Evolutionary conservation across 2,888 invertebrate species (phyloP), one percentile per base, ranked within the genome.

Genomic region (Nemoura dubitans): DNA sequence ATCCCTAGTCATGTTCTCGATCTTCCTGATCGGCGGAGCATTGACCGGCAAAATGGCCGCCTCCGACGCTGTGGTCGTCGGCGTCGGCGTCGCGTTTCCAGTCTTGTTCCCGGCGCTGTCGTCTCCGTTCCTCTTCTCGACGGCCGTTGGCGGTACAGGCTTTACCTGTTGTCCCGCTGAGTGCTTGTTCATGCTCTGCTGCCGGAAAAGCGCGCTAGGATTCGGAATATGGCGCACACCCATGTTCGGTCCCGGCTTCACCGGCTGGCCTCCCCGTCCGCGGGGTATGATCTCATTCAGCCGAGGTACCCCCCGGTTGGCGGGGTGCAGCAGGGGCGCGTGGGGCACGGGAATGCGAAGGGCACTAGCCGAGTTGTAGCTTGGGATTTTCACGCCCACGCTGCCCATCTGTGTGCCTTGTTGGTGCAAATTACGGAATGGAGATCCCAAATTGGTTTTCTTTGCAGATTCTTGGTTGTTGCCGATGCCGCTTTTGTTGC

Each of bases 191-290:
- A 83, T 83, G 83, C 83, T 83, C 30, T 92, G 92, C 89, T 94
- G 93, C 87, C 94, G 92, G 88, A 93, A 92, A 77, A 94, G 92
- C 10, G 94, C 92, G 85, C 94, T 94, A 5, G 94, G 94, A 91
- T 94, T 94, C 5, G 94, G 94, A 88, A 95, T 94, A 89, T 93
- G 94, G 78, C 94, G 91, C 30, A 94, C 93, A 28, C 93, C 93
- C 87, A 94, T 94, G 89, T 94, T 94, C 90, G 93, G 91, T 89
- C 91, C 90, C 21, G 90, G 90, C 89, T 89, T 90, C 7, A 87
- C 91, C 25, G 84, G 76, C 87, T 78, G 7, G 86, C 88, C 83
- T 6, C 86, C 86, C 7, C 88, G 26, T 77, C 76, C 81, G 7
- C 90, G 90, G n/a, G 89, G 88, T 86, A 91, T 91, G 81, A 93